phyloP scores from a whole-genome alignment of 1,140 invertebrate genomes.

The Scaptodrosophila lebanonensis region DNA sequence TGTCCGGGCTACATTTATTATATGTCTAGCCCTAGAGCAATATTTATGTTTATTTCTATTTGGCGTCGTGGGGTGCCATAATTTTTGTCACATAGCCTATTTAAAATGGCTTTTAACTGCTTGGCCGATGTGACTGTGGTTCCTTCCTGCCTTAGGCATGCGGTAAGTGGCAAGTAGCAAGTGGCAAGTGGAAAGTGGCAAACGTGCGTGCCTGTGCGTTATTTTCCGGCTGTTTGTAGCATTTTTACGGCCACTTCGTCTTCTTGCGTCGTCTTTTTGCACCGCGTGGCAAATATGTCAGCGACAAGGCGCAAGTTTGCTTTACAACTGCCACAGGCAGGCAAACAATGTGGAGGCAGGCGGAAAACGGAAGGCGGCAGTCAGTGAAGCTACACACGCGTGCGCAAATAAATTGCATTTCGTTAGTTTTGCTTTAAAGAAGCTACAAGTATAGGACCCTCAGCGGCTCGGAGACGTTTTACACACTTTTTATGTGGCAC shows the following conservation, averaged over 20 bases:
- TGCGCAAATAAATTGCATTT: constrained; percentile 55
- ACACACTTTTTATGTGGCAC: constrained; percentile 23
- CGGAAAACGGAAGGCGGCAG: too few relatives aligned
- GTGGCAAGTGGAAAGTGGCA: too few relatives aligned
- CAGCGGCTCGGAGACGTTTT: constrained; percentile 3
- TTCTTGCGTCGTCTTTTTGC: background rate
- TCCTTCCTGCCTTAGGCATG: too few relatives aligned
- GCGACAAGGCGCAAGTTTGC: too few relatives aligned
- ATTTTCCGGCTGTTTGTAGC: background rate
- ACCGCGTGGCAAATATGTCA: too few relatives aligned
- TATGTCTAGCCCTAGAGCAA: constrained; percentile 31
- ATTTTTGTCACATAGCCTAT: constrained; percentile 19
- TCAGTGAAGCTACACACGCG: too few relatives aligned
- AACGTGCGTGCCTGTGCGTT: too few relatives aligned
- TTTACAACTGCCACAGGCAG: too few relatives aligned
- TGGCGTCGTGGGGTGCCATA: background rate
- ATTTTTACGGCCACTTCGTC: background rate
- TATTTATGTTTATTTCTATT: constrained; percentile 30
- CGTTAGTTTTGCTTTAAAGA: constrained; percentile 53
- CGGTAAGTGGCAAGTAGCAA: too few relatives aligned
- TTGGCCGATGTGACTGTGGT: too few relatives aligned
- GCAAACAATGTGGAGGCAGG: too few relatives aligned
- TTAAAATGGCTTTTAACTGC: constrained; percentile 40
- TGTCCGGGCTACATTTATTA: constrained; percentile 33
- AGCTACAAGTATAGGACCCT: too few relatives aligned